These are phyloP conservation scores for Dastarcus helophoroides DNA, from an alignment of 2,888 invertebrate genomes.

Conservation along the genomic window DNA sequence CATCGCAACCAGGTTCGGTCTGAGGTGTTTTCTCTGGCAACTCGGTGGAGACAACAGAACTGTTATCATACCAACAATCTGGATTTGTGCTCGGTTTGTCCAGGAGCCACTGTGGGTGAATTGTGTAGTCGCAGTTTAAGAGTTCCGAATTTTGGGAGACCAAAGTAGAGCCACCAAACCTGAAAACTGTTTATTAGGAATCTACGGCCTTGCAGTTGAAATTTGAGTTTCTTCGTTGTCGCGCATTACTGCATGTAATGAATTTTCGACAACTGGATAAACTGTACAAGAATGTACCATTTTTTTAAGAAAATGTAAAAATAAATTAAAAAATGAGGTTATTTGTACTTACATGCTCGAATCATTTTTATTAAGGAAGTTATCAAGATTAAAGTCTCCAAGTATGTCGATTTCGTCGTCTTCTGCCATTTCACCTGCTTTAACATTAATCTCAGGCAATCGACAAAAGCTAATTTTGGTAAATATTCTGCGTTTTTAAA, in stretches of 20 bases:
- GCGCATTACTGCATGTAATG: conserved; percentile 4
- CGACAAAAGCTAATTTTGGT: too few relatives aligned
- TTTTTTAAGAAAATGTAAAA: conserved; percentile 1
- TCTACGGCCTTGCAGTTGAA: conserved; percentile 9
- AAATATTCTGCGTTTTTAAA: too few relatives aligned
- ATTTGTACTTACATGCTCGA: conserved; percentile 6
- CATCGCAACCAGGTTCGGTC: conserved; percentile 19
- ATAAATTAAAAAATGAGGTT: conserved; percentile 1
- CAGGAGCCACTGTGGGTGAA: conserved; percentile 52
- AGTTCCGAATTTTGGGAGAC: conserved; percentile 36
- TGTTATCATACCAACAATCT: conserved; percentile 44
- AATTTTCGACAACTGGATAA: too few relatives aligned
- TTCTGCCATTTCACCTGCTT: too few relatives aligned
- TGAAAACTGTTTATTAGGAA: too few relatives aligned
- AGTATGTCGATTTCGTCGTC: conserved; percentile 63
- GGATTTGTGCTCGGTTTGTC: conserved; percentile 45
- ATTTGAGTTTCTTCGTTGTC: conserved; percentile 18
- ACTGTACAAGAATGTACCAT: too few relatives aligned
- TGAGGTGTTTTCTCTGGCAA: conserved; percentile 9
- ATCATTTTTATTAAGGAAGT: too few relatives aligned
- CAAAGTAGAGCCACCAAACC: conserved; percentile 8
- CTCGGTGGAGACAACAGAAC: conserved; percentile 19
- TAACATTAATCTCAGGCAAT: too few relatives aligned
- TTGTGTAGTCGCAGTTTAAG: conserved; percentile 46
- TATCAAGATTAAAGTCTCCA: conserved; percentile 46